Conservation (phyloP, 2,888 invertebrate species). For the Holacanthella duospinosa region DNA sequence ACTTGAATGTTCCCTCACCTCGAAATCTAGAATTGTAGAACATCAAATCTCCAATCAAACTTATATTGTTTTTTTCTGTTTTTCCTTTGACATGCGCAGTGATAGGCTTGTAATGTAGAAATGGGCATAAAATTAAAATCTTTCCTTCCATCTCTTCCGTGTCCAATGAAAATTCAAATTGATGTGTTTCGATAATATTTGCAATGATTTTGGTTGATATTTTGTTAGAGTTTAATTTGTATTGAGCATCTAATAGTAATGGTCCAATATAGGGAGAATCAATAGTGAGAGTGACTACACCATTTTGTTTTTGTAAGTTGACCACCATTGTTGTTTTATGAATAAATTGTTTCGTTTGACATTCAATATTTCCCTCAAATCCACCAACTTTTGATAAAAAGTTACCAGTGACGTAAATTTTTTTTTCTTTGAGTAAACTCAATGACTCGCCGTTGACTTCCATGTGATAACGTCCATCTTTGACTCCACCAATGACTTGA, state of each 20-base stretch:
- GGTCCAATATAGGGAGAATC: slow-evolving; percentile 33
- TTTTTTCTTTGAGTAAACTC: slow-evolving; percentile 27
- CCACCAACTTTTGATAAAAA: slow-evolving; percentile 13
- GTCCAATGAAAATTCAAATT: slow-evolving; percentile 1
- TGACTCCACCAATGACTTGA: not conserved
- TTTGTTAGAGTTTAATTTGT: slow-evolving; percentile 8
- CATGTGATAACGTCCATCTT: slow-evolving; percentile 9
- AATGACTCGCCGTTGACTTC: slow-evolving; percentile 30
- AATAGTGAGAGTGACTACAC: slow-evolving; percentile 21
- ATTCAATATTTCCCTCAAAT: slow-evolving; percentile 23
- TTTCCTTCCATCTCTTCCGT: slow-evolving; percentile 19
- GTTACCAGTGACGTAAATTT: slow-evolving; percentile 16
- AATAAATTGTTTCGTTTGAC: slow-evolving; percentile 23
- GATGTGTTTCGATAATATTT: not conserved
- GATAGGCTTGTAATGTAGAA: slow-evolving; percentile 26
- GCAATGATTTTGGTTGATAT: slow-evolving; percentile 16
- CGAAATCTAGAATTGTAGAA: slow-evolving; percentile 26
- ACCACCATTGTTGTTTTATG: slow-evolving; percentile 18
- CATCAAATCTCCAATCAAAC: slow-evolving; percentile 27
- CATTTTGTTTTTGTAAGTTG: slow-evolving; percentile 9
- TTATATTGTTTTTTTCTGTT: slow-evolving; percentile 15
- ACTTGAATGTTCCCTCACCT: slow-evolving; percentile 23
- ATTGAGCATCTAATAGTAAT: slow-evolving; percentile 18
- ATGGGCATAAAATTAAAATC: slow-evolving; percentile 25
- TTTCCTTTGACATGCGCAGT: slow-evolving; percentile 27